Evolutionary conservation across 2,113 vertebrate species (phyloP).

Genomic region (Lanius ludovicianus): DNA sequence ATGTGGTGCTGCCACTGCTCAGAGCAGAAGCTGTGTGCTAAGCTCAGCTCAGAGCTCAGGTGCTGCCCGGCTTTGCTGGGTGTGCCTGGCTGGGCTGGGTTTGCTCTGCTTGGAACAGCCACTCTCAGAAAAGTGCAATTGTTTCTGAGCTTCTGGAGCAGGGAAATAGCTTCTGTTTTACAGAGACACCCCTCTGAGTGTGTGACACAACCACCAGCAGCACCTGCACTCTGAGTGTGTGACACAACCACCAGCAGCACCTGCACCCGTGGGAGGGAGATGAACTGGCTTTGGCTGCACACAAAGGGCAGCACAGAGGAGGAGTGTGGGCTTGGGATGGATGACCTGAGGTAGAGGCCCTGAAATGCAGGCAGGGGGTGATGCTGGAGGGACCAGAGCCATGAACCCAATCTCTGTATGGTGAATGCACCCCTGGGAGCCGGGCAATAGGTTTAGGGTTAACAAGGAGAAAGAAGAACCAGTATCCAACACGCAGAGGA

Average conservation of each 20-base stretch:
- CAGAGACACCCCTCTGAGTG: background rate
- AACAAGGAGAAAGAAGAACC: background rate
- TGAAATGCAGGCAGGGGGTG: background rate
- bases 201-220: too few relatives aligned
- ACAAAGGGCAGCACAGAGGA: background rate
- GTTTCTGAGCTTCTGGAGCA: background rate
- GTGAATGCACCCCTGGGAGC: background rate
- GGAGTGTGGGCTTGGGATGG: background rate
- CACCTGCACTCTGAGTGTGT: too few relatives aligned
- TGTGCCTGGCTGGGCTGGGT: background rate
- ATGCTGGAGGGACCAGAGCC: background rate
- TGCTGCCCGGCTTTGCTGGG: background rate
- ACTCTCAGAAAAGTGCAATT: background rate
- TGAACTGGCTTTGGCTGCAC: background rate
- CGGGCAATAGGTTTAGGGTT: background rate
- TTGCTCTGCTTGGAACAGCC: background rate
- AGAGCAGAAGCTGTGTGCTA: background rate
- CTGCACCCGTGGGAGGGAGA: background rate
- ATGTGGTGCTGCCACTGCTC: fast-evolving
- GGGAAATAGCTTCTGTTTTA: background rate
- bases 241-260: too few relatives aligned
- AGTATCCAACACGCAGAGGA: background rate
- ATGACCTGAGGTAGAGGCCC: fast-evolving
- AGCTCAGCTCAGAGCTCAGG: background rate
- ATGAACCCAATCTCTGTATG: background rate